Evolutionary conservation across 2,113 vertebrate species (phyloP), one percentile per base, ranked within the genome.

Genomic region (Phocoena sinus): DNA sequence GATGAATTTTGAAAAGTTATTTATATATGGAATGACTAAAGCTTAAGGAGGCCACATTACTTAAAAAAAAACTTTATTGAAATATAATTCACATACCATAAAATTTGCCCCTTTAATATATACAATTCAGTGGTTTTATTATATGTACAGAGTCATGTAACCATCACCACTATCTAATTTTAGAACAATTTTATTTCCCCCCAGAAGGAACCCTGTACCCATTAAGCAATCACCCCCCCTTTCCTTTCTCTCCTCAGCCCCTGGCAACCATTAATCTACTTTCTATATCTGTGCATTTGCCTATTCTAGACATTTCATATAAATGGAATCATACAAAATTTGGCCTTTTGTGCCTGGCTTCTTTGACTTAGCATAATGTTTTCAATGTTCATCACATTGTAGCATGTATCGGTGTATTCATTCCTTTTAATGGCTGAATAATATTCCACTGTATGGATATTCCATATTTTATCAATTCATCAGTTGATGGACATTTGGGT

Each of bases 1-100:
- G n/a, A 58, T 87, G 20, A 87, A 67, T 87, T 97, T 82, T 94
- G 74, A 90, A 74, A 95, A 90, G 7, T 8, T 77, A 44, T 70
- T 96, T 86, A 17, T 44, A 62, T 89, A 47, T 81, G 26, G 53
- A 41, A 81, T 84, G 44, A 92, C 65, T 74, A 92, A 80, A 85
- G 44, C 65, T 94, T 88, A 88, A 50, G 71, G 47, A 79, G 60
- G 60, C 71, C 15, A 53, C 71, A 26, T 74, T 92, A 84, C 17
- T 73, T 87, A 31, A 65, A 38, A 84, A 56, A 74, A 83, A 26
- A 38, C 62, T 79, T 33, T 76, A 50, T 70, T 87, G 56, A 88
- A 79, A 58, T 94, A 44, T 70, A 63, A 94, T 85, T 93, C 14
- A 79, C 3, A 84, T 68, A 33, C 23, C 18, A 92, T 89, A 92